phyloP scores from a whole-genome alignment of 2,888 invertebrate genomes.

The Lathronympha strigana region DNA sequence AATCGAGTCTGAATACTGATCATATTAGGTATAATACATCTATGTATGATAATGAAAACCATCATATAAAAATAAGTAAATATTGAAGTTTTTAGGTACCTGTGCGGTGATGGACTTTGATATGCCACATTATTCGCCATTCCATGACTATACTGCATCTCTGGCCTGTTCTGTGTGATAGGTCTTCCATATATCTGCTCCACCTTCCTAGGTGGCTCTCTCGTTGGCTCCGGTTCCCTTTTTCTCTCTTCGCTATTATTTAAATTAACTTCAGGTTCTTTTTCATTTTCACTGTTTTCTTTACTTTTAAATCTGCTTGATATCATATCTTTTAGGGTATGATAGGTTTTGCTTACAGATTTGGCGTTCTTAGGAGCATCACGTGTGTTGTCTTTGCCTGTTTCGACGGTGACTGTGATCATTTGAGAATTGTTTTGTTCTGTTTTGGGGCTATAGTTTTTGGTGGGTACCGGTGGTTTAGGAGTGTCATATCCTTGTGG shows the following conservation, averaged over 20 bases:
- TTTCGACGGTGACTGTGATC: constrained; percentile 85
- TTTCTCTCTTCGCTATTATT: constrained; percentile 87
- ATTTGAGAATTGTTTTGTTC: constrained; percentile 79
- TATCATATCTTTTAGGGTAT: constrained; percentile 93
- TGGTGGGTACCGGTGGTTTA: constrained; percentile 79
- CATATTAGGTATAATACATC: no score
- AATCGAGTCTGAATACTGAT: no score
- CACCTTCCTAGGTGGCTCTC: constrained; percentile 77
- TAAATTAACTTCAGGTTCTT: constrained; percentile 80
- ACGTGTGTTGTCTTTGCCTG: constrained; percentile 82
- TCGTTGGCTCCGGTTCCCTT: constrained; percentile 75
- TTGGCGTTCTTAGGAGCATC: constrained; percentile 85
- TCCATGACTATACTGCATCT: constrained; percentile 76
- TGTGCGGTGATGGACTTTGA: constrained; percentile 77
- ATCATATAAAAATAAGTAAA: not conserved
- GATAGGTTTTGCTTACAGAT: constrained; percentile 91
- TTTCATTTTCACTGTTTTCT: constrained; percentile 83
- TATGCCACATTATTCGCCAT: constrained; percentile 74
- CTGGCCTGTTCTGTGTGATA: constrained; percentile 77
- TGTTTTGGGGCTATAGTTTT: constrained; percentile 70
- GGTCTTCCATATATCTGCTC: constrained; percentile 87
- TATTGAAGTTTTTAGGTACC: constrained; percentile 56
- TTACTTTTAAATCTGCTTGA: constrained; percentile 90
- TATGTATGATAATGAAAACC: no score
- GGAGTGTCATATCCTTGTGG: constrained; percentile 76